Evolutionary conservation across 2,888 invertebrate genomes (phyloP).

Genomic region (Rhopalosiphum nymphaeae): DNA sequence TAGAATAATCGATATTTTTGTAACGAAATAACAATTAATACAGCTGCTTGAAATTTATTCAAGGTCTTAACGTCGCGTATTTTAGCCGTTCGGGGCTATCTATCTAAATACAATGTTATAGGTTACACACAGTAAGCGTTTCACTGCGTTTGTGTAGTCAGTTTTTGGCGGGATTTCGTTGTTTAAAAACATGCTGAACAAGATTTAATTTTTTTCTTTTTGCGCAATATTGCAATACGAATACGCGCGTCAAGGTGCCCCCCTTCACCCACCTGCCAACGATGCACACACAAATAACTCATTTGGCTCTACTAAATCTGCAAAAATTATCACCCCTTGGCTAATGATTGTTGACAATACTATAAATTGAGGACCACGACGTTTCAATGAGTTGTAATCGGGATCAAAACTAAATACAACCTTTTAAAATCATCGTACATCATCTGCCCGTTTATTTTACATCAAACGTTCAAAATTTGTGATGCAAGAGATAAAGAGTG

Average conservation of each 20-base stretch:
- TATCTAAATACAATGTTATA: background rate
- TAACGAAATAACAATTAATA: conserved; percentile 2
- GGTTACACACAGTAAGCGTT: background rate
- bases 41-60: background rate
- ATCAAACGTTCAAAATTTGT: background rate
- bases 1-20: background rate
- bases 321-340: background rate
- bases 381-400: background rate
- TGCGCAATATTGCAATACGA: conserved; percentile 4
- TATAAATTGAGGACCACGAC: background rate
- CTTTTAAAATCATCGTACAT: background rate
- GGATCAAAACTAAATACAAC: background rate
- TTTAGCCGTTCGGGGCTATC: background rate
- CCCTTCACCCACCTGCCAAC: background rate
- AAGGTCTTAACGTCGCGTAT: background rate
- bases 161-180: conserved; percentile 37
- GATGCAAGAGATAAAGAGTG: background rate
- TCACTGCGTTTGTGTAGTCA: background rate
- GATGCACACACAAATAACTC: background rate
- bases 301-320: conserved; percentile 10
- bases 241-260: background rate
- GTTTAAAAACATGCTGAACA: background rate
- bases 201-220: conserved; percentile 2
- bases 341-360: background rate
- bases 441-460: background rate